A percentile compares a stretch with the other conserved stretches of the same genome.
These are phyloP conservation scores for Sorex fumeus DNA, from an alignment of 2,113 vertebrate species.

Conservation along the genomic window DNA sequence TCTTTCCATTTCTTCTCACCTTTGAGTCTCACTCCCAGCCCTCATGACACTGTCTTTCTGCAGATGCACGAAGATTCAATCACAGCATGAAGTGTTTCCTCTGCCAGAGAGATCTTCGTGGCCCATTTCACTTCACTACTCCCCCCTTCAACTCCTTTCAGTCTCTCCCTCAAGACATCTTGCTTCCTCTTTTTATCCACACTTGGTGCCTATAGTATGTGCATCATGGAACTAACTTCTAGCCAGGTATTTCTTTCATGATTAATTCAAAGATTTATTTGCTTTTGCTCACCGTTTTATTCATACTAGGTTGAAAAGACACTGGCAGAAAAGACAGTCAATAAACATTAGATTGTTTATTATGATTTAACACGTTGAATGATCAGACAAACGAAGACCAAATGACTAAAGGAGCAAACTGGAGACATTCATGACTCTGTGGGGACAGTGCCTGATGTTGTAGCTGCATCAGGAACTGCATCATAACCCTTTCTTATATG, in stretches of 20 bases:
- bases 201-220: background rate
- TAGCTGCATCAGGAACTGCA: background rate
- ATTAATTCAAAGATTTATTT: background rate
- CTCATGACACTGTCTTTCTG: background rate
- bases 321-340: background rate
- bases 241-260: background rate
- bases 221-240: background rate
- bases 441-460: background rate
- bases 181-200: background rate
- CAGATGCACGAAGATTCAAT: background rate
- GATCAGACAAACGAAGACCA: background rate
- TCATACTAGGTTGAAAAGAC: background rate
- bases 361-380: background rate
- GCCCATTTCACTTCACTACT: background rate
- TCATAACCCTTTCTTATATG: background rate
- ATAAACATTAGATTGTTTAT: background rate
- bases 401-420: background rate
- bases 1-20: background rate
- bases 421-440: background rate
- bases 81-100: accelerated
- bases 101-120: background rate
- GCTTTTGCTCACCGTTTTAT: background rate
- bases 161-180: background rate
- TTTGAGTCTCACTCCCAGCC: background rate
- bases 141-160: background rate